Percentiles rank a stretch among this genome's conserved stretches.
These are phyloP conservation scores for Micromussa lordhowensis DNA, from an alignment of 92 coral and sea anemone genomes.

Conservation along the genomic window DNA sequence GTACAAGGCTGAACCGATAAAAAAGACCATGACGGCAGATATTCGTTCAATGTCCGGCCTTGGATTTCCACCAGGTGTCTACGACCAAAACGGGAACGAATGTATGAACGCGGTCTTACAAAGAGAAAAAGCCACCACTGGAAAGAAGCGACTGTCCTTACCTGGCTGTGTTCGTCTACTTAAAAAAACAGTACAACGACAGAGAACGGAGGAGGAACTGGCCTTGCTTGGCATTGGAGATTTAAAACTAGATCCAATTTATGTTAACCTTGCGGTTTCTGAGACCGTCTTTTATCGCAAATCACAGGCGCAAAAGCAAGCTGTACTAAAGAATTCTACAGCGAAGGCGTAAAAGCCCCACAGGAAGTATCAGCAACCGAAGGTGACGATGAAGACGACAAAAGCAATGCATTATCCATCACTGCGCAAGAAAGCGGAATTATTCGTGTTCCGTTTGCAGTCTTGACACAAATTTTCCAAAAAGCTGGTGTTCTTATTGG, in stretches of 20 bases:
- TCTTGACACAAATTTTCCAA: neutral
- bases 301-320: constrained; percentile 7
- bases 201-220: constrained; percentile 37
- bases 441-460: constrained; percentile 35
- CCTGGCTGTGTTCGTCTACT: neutral
- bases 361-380: neutral
- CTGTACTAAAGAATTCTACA: constrained; percentile 30
- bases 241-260: neutral
- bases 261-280: neutral
- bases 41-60: no score
- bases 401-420: neutral
- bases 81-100: no score
- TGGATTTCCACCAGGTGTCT: no score
- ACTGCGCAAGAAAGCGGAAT: constrained; percentile 27
- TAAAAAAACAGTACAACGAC: constrained; percentile 10
- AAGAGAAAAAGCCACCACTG: constrained; percentile 14
- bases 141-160: constrained; percentile 1
- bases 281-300: constrained; percentile 38
- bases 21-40: constrained; percentile 38
- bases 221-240: constrained; percentile 45
- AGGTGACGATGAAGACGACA: neutral
- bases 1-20: constrained; percentile 7
- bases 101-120: no score
- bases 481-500: constrained; percentile 6
- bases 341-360: constrained; percentile 1